Base-by-base conservation (phyloP, 2,797 vertebrate species). In the Ctenopoma multispine region DNA sequence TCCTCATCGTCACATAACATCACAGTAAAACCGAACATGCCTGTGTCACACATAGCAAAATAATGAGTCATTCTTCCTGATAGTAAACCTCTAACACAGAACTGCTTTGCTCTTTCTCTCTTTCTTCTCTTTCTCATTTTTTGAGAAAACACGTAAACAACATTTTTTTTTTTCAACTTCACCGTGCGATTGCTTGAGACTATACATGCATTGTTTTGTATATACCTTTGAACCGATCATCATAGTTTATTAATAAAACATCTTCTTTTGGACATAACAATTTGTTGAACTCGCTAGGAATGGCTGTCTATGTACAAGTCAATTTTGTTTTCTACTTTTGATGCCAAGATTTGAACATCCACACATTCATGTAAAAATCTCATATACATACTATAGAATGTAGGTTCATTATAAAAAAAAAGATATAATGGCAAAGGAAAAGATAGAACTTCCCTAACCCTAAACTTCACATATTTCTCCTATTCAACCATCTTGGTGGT, bases 161-260 rank as follows among this genome's bases (percentile, higher is more conserved):
- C 93, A 91, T 81, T 79, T 89, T 84, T 85, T 91, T 90, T 89
- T 84, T 85, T 91, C 89, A 78, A 94, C 92, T 92, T 89, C 92
- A 94, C 91, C 95, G 95, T 96, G 96, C 95, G 93, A 94, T 92
- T 92, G 93, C 93, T 94, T 92, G 91, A 94, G 91, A 93, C 90
- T 93, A 94, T 94, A 95, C 96, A 96, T 96, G 96, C 96, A 96
- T 93, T 92, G 91, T 92, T 92, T 90, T 90, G 82, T 92, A 89
- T 89, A 95, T 92, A 94, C 86, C 87, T 93, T 92, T 89, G 84
- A 87, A 91, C 70, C 92, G 86, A 89, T 88, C 79, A 3, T 89
- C 80, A 77, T 90, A 85, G 87, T 83, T 89, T 88, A 89, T 89
- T 90, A 87, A 90, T 94, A 92, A 94, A 94, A 93, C 86, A 86